Evolutionary conservation across 2,113 vertebrate genomes (phyloP).

Genomic region (Lota lota): DNA sequence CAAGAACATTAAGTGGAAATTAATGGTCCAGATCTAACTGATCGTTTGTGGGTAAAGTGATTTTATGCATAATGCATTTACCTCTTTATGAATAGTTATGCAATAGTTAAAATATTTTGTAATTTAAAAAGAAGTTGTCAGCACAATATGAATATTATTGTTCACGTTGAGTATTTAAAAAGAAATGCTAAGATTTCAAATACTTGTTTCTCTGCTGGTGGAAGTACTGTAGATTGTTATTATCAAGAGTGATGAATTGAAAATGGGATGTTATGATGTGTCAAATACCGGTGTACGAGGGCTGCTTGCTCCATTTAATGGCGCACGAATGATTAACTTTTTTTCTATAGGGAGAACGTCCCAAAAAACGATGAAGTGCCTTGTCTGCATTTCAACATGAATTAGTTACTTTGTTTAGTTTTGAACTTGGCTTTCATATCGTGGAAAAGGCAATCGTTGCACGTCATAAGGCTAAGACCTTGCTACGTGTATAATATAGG

Average conservation of each 20-base stretch:
- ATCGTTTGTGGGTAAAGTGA: slow-evolving; percentile 29
- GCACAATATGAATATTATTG: slow-evolving; percentile 1
- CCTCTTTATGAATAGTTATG: slow-evolving; percentile 27
- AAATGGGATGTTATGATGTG: no score
- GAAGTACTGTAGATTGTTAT: no score
- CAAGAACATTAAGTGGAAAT: neutral
- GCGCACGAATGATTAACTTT: no score
- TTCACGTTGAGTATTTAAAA: neutral
- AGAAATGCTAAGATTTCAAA: neutral
- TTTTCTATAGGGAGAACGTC: no score
- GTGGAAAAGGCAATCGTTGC: slow-evolving; percentile 32
- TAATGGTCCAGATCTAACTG: neutral
- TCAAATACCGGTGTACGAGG: no score
- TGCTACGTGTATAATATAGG: slow-evolving; percentile 8
- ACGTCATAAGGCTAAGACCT: slow-evolving; percentile 24
- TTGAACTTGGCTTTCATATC: slow-evolving; percentile 29
- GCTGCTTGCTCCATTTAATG: no score
- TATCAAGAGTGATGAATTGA: no score
- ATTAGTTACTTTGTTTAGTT: slow-evolving; percentile 25
- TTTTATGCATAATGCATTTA: slow-evolving; percentile 40
- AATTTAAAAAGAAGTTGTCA: slow-evolving; percentile 19
- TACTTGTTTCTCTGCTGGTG: no score
- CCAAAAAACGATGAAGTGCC: slow-evolving; percentile 57
- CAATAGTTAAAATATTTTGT: slow-evolving; percentile 16
- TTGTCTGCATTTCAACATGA: slow-evolving; percentile 42